A percentile compares a stretch with the other conserved stretches of the same genome.
These are phyloP conservation scores for Alaudala cheleensis DNA, from an alignment of 2,113 vertebrate species.

Conservation along the genomic window DNA sequence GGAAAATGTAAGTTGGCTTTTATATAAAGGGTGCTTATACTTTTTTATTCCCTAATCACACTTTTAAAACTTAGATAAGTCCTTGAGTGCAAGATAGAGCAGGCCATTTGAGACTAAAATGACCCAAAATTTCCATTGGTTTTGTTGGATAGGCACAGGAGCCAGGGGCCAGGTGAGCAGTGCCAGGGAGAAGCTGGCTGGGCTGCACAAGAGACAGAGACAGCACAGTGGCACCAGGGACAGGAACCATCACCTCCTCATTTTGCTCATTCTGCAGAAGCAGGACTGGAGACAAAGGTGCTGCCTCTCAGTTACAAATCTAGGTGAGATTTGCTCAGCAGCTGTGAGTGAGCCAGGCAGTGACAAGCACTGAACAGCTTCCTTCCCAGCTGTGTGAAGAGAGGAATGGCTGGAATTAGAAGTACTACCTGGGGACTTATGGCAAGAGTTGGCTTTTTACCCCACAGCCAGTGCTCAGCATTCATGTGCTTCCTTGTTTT, in stretches of 20 bases:
- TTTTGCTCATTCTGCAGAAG: not conserved
- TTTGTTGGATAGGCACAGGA: not conserved
- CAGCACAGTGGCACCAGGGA: not conserved
- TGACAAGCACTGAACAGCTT: not conserved
- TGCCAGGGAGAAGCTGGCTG: not conserved
- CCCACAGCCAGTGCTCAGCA: not conserved
- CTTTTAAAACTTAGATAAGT: constrained; percentile 53
- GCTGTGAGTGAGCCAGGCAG: not conserved
- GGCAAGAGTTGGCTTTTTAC: not conserved
- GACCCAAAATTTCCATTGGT: not conserved
- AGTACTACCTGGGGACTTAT: not conserved
- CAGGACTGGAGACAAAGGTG: not conserved
- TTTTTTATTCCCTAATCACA: constrained; percentile 25
- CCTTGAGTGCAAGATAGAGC: not conserved
- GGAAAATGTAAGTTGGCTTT: constrained; percentile 64
- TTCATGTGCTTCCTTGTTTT: not conserved
- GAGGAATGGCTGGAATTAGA: not conserved
- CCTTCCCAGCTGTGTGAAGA: not conserved
- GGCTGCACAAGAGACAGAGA: accelerated
- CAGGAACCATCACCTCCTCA: not conserved
- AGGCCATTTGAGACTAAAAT: not conserved
- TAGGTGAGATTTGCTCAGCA: not conserved
- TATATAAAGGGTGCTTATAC: constrained; percentile 68
- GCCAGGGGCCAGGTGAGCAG: not conserved
- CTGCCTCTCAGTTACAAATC: not conserved